A percentile compares a stretch with the other conserved stretches of the same genome.
Conservation (phyloP, 2,113 vertebrate species). For the Malurus melanocephalus region DNA sequence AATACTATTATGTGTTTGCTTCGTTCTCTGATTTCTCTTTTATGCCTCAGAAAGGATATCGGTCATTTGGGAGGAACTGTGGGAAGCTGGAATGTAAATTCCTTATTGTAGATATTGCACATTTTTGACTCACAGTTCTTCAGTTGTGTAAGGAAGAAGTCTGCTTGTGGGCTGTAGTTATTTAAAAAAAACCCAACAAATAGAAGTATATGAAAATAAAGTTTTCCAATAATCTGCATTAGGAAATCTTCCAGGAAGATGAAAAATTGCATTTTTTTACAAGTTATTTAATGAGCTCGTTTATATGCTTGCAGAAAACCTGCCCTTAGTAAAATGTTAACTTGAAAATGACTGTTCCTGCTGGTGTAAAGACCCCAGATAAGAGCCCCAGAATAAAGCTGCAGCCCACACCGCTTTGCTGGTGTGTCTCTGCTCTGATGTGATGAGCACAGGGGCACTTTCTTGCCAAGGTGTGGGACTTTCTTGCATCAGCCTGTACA, state of each 20-base stretch:
- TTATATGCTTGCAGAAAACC: neutral
- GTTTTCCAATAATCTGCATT: neutral
- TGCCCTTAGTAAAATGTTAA: neutral
- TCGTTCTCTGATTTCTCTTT: neutral
- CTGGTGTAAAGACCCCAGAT: neutral
- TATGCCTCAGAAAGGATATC: neutral
- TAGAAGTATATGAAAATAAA: neutral
- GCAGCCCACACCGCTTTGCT: neutral
- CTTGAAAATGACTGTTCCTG: neutral
- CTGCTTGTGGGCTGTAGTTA: neutral
- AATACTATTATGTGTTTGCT: neutral
- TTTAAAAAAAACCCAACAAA: conserved; percentile 9
- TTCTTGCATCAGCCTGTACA: neutral
- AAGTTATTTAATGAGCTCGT: neutral
- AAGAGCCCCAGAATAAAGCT: neutral
- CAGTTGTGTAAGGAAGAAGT: neutral
- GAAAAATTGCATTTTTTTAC: conserved; percentile 3
- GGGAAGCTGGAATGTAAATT: conserved; percentile 48
- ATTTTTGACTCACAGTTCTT: conserved; percentile 49
- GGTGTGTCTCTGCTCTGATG: neutral
- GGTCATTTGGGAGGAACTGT: conserved; percentile 39
- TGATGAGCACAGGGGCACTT: neutral
- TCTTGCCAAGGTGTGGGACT: neutral
- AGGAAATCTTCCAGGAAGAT: conserved; percentile 10
- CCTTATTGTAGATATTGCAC: conserved; percentile 23